Base-by-base conservation (phyloP, 2,113 vertebrate genomes). In the Zootoca vivipara region DNA sequence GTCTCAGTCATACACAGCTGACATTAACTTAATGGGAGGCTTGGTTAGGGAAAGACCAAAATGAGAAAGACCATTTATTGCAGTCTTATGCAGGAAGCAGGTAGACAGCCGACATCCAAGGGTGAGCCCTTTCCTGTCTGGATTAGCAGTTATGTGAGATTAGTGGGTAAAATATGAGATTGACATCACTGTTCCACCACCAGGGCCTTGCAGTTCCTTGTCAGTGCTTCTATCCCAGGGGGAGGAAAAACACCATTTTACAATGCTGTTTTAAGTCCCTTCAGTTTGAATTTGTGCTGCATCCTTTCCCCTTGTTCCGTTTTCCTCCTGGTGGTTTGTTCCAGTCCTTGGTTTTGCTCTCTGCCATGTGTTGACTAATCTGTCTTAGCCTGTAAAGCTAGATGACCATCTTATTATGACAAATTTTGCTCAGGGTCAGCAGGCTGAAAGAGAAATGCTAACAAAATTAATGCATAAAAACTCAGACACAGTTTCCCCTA, bases 301-400 rank as follows among this genome's bases (percentile, higher is more conserved):
- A 52, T 1, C 52, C 72, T 91, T 75, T 91, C 35, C 18, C 1
- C 7, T 35, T 90, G 40, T 35, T 77, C 78, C 40, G 2, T 85
- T 83, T 85, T 89, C 28, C 87, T 95, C 90, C 89, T 82, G 79
- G 46, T 52, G 46, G 46, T 52, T 84, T 86, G 93, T 77, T 65
- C 46, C 83, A 90, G 74, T 42, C 28, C 38, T 89, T 88, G 58
- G 38, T 91, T 92, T 87, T 87, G 20, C 65, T 1, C 75, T 91
- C 83, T 90, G 42, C 64, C 86, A 69, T 0, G 0, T 56, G 6
- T 65, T 85, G 22, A 78, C 90, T 86, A 13, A 35, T 90, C 89
- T 92, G 78, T 58, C 79, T 81, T 78, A 90, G 16, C n/a, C 83
- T 88, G 38, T 89, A 92, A 90, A 94, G 89, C 83, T 16, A 75